Conservation (phyloP, 2,888 invertebrate genomes). For the Monochamus alternatus region DNA sequence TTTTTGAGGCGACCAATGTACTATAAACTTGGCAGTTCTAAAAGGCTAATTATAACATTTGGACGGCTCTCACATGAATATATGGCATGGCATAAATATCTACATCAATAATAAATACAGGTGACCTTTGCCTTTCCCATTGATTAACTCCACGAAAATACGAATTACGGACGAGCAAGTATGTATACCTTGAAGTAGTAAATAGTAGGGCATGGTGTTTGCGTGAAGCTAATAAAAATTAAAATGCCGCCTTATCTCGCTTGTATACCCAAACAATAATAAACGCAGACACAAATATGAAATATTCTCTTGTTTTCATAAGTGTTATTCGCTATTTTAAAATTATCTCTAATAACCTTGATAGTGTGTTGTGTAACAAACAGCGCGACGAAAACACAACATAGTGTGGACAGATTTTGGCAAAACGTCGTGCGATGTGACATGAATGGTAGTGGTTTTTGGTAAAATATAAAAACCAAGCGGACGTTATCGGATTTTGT, state of each 20-base stretch:
- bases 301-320: constrained; percentile 25
- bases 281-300: background rate
- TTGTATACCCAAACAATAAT: constrained; percentile 6
- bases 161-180: background rate
- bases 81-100: background rate
- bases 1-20: constrained; percentile 8
- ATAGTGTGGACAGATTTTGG: background rate
- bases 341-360: constrained; percentile 27
- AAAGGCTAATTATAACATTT: constrained; percentile 15
- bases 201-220: background rate
- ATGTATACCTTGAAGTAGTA: background rate
- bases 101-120: background rate
- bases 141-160: constrained; percentile 1
- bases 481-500: too few relatives aligned
- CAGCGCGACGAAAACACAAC: constrained; percentile 10
- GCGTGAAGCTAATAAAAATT: background rate
- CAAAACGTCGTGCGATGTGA: background rate
- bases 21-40: too few relatives aligned
- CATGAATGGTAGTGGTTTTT: background rate
- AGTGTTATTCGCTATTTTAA: constrained; percentile 15
- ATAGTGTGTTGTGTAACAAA: constrained; percentile 19
- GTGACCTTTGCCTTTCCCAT: constrained; percentile 4
- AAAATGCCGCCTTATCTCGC: background rate
- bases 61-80: background rate
- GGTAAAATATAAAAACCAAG: too few relatives aligned